These are phyloP conservation scores for Odontothrips loti DNA, from an alignment of 2,888 invertebrate species.

Conservation along the genomic window DNA sequence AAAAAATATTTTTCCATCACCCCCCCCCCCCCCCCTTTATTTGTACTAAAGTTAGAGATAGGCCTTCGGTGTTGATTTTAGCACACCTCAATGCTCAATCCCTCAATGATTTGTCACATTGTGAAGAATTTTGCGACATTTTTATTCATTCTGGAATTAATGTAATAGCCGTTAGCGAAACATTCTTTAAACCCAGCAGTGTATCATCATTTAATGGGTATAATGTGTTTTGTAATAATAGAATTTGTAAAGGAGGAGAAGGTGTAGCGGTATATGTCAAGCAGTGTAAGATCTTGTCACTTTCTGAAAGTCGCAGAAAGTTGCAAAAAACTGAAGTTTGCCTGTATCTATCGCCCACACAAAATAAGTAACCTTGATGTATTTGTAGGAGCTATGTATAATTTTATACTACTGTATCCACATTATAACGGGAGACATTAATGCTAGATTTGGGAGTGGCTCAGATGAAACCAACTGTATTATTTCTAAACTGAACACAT, in stretches of 20 bases:
- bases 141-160: background rate
- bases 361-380: constrained; percentile 1
- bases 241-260: constrained; percentile 8
- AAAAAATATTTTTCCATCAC: too few relatives aligned
- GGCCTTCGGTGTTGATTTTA: background rate
- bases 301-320: constrained; percentile 14
- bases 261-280: constrained; percentile 7
- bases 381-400: background rate
- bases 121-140: background rate
- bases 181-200: background rate
- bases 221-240: constrained; percentile 5
- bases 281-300: background rate
- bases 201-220: background rate
- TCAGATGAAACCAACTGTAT: background rate
- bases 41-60: background rate
- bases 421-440: background rate
- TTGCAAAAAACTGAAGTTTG: background rate
- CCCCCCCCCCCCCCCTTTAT: too few relatives aligned
- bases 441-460: background rate
- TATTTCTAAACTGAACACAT: background rate
- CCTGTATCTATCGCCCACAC: background rate
- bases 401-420: background rate
- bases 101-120: background rate
- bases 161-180: background rate
- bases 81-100: background rate